These are phyloP conservation scores for Eutrigla gurnardus DNA, from an alignment of 2,797 vertebrate genomes.

Conservation along the genomic window DNA sequence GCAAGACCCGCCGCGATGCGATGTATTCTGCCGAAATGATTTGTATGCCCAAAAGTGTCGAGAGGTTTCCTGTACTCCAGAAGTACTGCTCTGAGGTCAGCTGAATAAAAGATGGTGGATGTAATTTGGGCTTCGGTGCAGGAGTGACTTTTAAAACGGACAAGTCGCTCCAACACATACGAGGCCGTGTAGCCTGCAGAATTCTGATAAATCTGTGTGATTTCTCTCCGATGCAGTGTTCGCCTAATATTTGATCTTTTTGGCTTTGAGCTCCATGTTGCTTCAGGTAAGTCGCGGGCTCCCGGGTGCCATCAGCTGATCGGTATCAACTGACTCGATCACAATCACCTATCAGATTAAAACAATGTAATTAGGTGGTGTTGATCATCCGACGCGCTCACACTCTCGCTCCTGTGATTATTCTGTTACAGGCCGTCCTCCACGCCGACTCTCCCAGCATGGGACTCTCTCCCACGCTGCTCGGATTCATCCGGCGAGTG, in stretches of 20 bases:
- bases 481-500: conserved; percentile 19
- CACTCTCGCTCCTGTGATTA: conserved; percentile 39
- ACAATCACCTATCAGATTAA: conserved; percentile 50
- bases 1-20: conserved; percentile 39
- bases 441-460: background rate
- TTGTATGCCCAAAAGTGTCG: conserved; percentile 58
- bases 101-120: conserved; percentile 48
- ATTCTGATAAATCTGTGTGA: background rate
- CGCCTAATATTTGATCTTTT: background rate
- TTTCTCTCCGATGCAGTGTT: conserved; percentile 2
- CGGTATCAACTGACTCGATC: conserved; percentile 36
- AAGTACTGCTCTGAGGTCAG: conserved; percentile 54
- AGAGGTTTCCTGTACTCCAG: conserved; percentile 50
- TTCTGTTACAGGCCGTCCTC: conserved; percentile 21
- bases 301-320: conserved; percentile 41
- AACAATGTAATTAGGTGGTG: conserved; percentile 50
- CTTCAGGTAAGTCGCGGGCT: conserved; percentile 12
- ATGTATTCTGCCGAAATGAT: conserved; percentile 56
- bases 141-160: background rate
- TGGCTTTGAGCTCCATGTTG: background rate
- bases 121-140: conserved; percentile 29
- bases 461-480: background rate
- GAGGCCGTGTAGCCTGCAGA: background rate
- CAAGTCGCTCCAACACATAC: background rate
- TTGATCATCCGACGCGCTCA: conserved; percentile 45